Evolutionary conservation across 2,797 vertebrate genomes (phyloP), one percentile per base, ranked within the genome.

Genomic region (Syndactyla subalaris): DNA sequence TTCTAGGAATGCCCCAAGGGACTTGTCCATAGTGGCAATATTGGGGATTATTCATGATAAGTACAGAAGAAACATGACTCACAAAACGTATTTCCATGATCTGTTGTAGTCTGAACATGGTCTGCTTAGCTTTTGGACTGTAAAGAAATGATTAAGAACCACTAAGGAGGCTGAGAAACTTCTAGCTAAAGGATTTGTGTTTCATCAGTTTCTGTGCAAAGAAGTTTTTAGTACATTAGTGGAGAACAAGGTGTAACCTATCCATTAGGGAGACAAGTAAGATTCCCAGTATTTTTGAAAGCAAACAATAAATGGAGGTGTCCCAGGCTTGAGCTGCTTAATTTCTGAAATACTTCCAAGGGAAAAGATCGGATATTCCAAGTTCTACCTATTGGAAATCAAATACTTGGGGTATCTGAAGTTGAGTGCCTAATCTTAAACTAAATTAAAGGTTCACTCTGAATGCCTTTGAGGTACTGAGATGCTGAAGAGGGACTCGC

Each of bases 81-180:
- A 7, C 6, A 51, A 48, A 83, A 34, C 2, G 0, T 21, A 10
- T 38, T 81, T 88, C 21, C 6, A 0, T 77, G 24, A 5, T 79
- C 24, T 73, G 5, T 45, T 66, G 36, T 79, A 29, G 18, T 76
- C 30, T 87, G 38, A 71, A 12, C 6, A 0, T 39, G 34, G 21
- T 38, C 46, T 55, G 34, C 39, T 82, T n/a, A 52, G 39, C 36
- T 88, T 95, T 85, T 71, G 16, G 27, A 39, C 34, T 72, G 27
- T 52, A 17, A 74, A 61, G 43, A 29, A 63, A 22, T 67, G 26
- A 70, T 74, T 54, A 61, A 85, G 63, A 79, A 30, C 41, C 0
- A 0, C 43, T 34, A 41, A 80, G n/a, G 29, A 85, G 71, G 13
- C 27, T 36, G 65, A 52, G 39, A 22, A 62, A 8, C 24, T 80